phyloP scores from a whole-genome alignment of 2,797 vertebrate species.

The Odontamblyopus rebecca region DNA sequence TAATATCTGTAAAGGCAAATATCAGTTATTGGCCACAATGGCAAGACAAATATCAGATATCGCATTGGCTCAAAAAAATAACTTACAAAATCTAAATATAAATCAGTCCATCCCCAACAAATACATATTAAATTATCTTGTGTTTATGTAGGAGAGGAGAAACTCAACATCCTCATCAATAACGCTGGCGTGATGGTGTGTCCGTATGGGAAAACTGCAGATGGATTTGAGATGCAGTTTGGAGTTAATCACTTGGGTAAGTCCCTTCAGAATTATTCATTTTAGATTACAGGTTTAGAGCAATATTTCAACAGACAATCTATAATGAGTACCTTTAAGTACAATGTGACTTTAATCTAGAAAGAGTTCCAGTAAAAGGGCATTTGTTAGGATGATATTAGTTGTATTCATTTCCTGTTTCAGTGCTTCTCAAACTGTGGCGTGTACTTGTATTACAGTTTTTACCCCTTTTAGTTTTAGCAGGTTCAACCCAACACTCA shows the following conservation, averaged over 20 bases:
- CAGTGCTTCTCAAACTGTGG: no score
- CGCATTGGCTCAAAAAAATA: no score
- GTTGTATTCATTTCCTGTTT: not conserved
- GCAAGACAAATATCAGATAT: no score
- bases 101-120: no score
- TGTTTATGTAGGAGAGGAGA: conserved; percentile 79
- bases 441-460: no score
- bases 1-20: no score
- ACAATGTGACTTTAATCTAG: not conserved
- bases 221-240: conserved; percentile 95
- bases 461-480: no score
- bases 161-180: conserved; percentile 91
- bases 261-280: not conserved
- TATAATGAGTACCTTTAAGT: no score
- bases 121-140: not conserved
- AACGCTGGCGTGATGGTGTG: conserved; percentile 95
- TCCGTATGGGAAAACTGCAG: conserved; percentile 87
- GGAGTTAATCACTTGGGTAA: conserved; percentile 94
- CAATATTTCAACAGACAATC: no score
- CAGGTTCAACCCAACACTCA: no score
- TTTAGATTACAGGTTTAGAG: not conserved
- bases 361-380: not conserved
- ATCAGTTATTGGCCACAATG: no score
- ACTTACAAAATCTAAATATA: no score
- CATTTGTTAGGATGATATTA: not conserved